A percentile compares a stretch with the other conserved stretches of the same genome.
Evolutionary conservation across 2,888 invertebrate species (phyloP).

Genomic region (Andrena chrysosceles): DNA sequence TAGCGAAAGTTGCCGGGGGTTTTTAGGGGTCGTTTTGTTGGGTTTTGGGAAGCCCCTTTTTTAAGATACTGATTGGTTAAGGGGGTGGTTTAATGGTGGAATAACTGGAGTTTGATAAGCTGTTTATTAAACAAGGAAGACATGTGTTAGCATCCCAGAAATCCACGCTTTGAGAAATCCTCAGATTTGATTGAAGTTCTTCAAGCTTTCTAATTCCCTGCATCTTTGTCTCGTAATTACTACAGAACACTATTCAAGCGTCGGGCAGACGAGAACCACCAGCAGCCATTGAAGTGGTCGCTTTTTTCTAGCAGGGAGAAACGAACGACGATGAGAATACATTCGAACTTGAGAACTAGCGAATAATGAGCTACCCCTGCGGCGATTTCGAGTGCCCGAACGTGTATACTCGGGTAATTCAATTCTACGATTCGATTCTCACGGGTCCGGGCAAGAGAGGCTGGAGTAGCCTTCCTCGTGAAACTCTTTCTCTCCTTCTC

Average conservation of each 20-base stretch:
- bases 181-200: not conserved
- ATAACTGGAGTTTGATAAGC: not conserved
- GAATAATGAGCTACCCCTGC: constrained; percentile 67
- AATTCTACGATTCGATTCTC: constrained; percentile 71
- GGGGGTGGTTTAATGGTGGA: not conserved
- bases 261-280: not conserved
- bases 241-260: not conserved
- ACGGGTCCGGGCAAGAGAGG: constrained; percentile 58
- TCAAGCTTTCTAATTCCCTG: not conserved
- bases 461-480: constrained; percentile 64
- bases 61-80: not conserved
- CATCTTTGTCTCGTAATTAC: not conserved
- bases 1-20: not conserved
- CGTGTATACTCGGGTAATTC: constrained; percentile 51
- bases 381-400: constrained; percentile 48
- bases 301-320: not conserved
- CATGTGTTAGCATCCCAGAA: not conserved
- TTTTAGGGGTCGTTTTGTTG: not conserved
- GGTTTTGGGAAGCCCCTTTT: not conserved
- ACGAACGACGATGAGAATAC: constrained; percentile 45
- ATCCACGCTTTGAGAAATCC: not conserved
- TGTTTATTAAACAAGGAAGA: not conserved
- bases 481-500: constrained; percentile 51
- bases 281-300: not conserved
- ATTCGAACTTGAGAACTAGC: constrained; percentile 50